These are phyloP conservation scores for Anneissia japonica DNA, from an alignment of 35 echinoderm and acorn worm species.

Conservation along the genomic window DNA sequence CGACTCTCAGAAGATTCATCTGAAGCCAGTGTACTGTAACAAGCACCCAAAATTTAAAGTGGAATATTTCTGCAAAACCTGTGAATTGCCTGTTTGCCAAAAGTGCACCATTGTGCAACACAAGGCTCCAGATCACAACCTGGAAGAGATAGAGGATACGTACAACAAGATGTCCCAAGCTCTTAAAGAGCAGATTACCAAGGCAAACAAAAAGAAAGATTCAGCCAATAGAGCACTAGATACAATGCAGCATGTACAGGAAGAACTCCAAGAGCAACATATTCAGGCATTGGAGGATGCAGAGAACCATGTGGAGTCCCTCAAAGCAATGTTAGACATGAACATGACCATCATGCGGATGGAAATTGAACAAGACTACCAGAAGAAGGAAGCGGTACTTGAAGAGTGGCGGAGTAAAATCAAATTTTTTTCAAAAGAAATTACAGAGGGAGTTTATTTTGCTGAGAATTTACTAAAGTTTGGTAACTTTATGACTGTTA, in stretches of 20 bases:
- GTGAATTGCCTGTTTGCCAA: conserved; percentile 14
- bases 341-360: neutral
- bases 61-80: conserved; percentile 22
- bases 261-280: neutral
- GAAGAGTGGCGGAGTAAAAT: neutral
- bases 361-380: neutral
- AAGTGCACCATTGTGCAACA: conserved; percentile 34
- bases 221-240: neutral
- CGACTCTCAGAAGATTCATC: neutral
- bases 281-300: neutral
- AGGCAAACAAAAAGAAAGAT: neutral
- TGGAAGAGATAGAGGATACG: conserved; percentile 6
- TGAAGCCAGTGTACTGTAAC: neutral
- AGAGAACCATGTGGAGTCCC: neutral
- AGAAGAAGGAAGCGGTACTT: neutral
- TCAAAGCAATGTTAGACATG: neutral
- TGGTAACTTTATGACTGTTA: neutral
- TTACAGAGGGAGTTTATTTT: neutral
- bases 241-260: neutral
- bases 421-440: neutral
- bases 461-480: neutral
- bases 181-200: neutral
- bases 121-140: conserved; percentile 16
- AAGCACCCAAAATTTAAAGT: conserved; percentile 10
- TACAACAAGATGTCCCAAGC: conserved; percentile 4